A percentile compares a stretch with the other conserved stretches of the same genome.
Evolutionary conservation across 1,140 invertebrate genomes (phyloP).

Genomic region (Diachasmimorpha longicaudata): DNA sequence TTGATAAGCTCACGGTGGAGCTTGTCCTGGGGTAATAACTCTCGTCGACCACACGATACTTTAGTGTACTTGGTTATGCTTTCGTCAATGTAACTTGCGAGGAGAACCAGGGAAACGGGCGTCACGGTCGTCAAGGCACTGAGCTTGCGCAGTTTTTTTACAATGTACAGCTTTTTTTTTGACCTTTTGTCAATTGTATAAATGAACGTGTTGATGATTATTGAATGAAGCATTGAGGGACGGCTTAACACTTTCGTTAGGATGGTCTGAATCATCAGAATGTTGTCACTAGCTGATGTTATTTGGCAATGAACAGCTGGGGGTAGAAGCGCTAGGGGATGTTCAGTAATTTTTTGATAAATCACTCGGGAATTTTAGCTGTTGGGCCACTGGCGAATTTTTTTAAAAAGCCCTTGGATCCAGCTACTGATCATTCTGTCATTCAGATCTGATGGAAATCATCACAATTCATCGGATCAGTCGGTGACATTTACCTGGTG

Average conservation of each 20-base stretch:
- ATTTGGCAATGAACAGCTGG: not conserved
- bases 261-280: not conserved
- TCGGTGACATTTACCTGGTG: not conserved
- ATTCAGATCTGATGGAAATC: not conserved
- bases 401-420: not conserved
- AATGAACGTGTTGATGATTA: not conserved
- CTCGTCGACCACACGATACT: conserved; percentile 33
- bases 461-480: not conserved
- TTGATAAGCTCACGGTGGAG: not conserved
- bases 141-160: conserved; percentile 48
- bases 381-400: not conserved
- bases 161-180: conserved; percentile 18
- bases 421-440: not conserved
- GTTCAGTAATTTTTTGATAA: not conserved
- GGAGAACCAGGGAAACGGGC: conserved; percentile 27
- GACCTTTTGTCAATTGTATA: conserved; percentile 24
- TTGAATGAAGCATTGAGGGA: not conserved
- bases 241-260: conserved; percentile 11
- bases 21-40: not conserved
- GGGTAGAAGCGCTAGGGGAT: too few species aligned
- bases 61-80: conserved; percentile 35
- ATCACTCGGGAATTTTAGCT: not conserved
- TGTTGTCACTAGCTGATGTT: not conserved
- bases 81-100: not conserved
- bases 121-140: conserved; percentile 57